Base-by-base conservation (phyloP, 2,113 vertebrate species). In the Charadrius vociferus region DNA sequence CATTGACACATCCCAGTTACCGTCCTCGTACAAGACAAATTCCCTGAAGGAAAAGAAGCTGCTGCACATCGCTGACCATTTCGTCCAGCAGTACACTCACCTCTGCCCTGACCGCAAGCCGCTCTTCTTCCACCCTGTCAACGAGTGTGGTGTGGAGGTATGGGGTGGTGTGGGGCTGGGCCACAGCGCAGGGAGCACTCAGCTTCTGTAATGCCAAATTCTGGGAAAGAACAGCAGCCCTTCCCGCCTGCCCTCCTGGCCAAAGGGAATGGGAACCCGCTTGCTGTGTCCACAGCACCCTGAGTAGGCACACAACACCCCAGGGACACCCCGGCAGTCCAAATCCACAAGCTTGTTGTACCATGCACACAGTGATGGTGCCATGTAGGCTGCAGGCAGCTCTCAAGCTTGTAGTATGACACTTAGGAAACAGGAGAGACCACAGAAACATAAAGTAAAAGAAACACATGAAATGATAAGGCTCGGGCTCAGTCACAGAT, bases 91-190 rank as follows among this genome's bases (percentile, higher is more conserved):
- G 95, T 99, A 99, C 47, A 71, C 66, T 7, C 97, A 98, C 78
- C 93, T 99, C 74, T 99, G 97, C 90, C 99, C 99, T 0, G 98
- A 99, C 26, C 99, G 99, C 11, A 98, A 98, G 70, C 98, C 97
- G 0, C 99, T 99, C 80, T 98, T 99, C 90, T 97, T 99, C 58
- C 94, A 98, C 56, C 99, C 99, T 0, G 17, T 96, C 72, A 99
- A 99, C 2, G 99, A 99, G 89, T 99, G 98, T 32, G 97, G 98
- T 0, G 93, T 99, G 29, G 95, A 98, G 92, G 99, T 99, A 97
- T 68, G 91, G 61, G 49, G 0, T 49, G 58, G 0, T 23, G 21
- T 63, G 80, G 41, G 68, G 37, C 43, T 83, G 63, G 49, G 75
- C 29, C 66, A 41, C 21, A n/a, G 78, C 3, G 5, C 23, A 10